phyloP scores from a whole-genome alignment of 2,888 invertebrate species.

The Caenorhabditis japonica region DNA sequence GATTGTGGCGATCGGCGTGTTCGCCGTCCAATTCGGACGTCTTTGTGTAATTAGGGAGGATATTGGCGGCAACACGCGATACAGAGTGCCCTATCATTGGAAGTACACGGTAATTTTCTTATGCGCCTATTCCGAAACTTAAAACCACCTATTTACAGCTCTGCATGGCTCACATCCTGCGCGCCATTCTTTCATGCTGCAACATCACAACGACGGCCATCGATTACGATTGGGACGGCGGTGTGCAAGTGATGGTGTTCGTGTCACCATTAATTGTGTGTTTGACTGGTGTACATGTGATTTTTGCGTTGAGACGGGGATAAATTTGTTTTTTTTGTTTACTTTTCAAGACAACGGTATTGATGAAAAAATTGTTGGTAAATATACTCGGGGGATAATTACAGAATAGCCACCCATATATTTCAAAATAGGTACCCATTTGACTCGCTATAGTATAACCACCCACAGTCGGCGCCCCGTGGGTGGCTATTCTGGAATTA shows the following conservation, averaged over 20 bases:
- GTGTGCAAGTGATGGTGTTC: conserved; percentile 40
- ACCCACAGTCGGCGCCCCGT: too few species aligned
- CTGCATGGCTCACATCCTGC: conserved; percentile 28
- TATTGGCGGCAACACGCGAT: conserved; percentile 31
- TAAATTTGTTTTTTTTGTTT: too few species aligned
- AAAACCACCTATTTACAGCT: conserved; percentile 2
- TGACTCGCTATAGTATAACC: too few species aligned
- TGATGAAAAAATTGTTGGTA: too few species aligned
- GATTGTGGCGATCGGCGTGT: conserved; percentile 16
- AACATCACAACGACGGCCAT: conserved; percentile 52
- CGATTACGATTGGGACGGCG: conserved; percentile 54
- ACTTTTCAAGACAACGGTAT: too few species aligned
- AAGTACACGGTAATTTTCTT: conserved; percentile 33
- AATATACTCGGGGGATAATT: too few species aligned
- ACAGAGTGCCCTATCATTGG: conserved; percentile 44
- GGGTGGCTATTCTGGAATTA: too few species aligned
- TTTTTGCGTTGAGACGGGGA: conserved; percentile 36
- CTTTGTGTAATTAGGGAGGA: conserved; percentile 38
- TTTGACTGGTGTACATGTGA: conserved; percentile 30
- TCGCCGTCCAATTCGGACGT: conserved; percentile 39
- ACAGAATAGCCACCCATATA: too few species aligned
- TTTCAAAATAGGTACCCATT: too few species aligned
- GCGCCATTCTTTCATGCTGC: conserved; percentile 39
- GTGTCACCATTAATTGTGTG: conserved; percentile 42
- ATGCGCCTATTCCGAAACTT: too few species aligned